A percentile compares a stretch with the other conserved stretches of the same genome.
Evolutionary conservation across 2,113 vertebrate genomes (phyloP).

Genomic region (Microtus oregoni): DNA sequence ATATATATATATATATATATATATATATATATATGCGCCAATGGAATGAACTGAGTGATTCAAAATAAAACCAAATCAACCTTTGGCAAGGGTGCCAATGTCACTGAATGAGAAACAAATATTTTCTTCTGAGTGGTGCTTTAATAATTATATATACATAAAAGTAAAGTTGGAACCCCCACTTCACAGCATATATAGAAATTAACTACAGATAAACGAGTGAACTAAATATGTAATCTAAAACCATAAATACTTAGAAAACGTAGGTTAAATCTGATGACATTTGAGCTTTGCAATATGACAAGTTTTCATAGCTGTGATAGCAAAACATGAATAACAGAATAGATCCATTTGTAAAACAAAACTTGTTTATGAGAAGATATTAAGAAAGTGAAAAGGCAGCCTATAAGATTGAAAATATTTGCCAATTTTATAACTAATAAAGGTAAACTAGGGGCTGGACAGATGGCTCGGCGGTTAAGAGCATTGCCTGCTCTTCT

Average conservation of each 20-base stretch:
- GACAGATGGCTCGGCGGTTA: too few relatives aligned
- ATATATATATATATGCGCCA: background rate
- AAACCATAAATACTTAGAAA: background rate
- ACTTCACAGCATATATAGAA: background rate
- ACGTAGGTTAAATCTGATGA: background rate
- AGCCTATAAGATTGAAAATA: background rate
- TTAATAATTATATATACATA: background rate
- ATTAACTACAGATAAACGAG: background rate
- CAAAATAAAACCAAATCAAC: background rate
- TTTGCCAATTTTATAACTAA: background rate
- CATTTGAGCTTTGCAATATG: background rate
- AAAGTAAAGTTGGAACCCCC: background rate
- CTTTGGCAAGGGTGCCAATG: background rate
- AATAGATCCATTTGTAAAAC: background rate
- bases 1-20: too few relatives aligned
- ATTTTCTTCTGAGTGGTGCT: background rate
- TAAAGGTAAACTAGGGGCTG: background rate
- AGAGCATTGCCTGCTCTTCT: too few relatives aligned
- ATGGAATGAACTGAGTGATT: background rate
- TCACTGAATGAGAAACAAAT: background rate
- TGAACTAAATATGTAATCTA: background rate
- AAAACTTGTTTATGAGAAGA: background rate
- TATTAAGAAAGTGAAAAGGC: background rate
- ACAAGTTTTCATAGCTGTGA: background rate
- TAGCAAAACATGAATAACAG: background rate